Base-by-base conservation (phyloP, 30 jellyfish, hydroid and myxozoan genomes). In the Chironex yamaguchii region DNA sequence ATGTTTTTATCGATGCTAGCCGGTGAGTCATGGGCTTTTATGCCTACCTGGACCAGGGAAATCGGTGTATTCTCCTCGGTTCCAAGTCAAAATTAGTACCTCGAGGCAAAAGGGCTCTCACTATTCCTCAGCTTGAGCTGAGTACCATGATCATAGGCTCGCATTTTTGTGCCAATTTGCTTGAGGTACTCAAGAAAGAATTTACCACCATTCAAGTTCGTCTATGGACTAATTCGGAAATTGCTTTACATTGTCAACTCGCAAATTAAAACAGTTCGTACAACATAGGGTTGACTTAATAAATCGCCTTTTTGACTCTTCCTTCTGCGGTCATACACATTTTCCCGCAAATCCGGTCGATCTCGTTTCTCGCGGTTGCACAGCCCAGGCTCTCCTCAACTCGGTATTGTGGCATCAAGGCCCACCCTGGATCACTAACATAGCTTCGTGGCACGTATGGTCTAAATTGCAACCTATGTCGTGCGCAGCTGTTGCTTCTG, bases 381-480 rank as follows among this genome's bases (percentile, higher is more conserved):
- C 82, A 30, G 82, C 82, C 3, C 70, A 68, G 69, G 1, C 73
- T 9, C 85, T 71, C 4, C 75, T n/a, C 17, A n/a, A 14, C 1
- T 71, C 85, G 30, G 17, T 14, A 1, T 36, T 71, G 29, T 71
- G 85, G 71, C 23, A 14, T 9, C 17, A 35, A 23, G 85, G 85
- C 49, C 85, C 76, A 14, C 3, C 85, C 3, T 71, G 85, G 85
- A 34, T 71, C 13, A 4, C 1, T 2, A 49, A 71, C 33, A 35
- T n/a, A 71, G 72, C 85, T 6, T 27, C 70, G 34, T 71, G 85
- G 85, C 85, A 68, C 21, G 71, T 36, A 51, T 71, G 85, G 85
- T 71, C 85, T 71, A 71, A 71, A 36, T 34, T 50, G 13, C 85
- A 71, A 36, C 75, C 34, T 33, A 36, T 49, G 36, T 21, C 72